These are phyloP conservation scores for Tromatobia lineatoria DNA, from an alignment of 2,888 invertebrate species.

Conservation along the genomic window DNA sequence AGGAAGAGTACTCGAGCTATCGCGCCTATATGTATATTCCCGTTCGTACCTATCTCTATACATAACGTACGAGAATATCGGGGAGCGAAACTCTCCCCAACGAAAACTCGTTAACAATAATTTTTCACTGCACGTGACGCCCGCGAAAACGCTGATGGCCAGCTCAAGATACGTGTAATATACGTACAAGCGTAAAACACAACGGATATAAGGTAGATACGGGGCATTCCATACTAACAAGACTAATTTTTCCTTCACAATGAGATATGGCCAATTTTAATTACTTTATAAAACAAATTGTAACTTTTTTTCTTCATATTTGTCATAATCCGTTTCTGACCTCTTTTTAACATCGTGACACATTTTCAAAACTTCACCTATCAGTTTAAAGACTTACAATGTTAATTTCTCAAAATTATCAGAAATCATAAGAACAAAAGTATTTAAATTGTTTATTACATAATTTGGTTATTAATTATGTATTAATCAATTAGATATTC, in stretches of 20 bases:
- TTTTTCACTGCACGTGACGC: conserved; percentile 42
- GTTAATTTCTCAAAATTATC: not conserved
- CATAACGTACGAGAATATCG: conserved; percentile 5
- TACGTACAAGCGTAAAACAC: conserved; percentile 19
- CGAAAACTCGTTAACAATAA: conserved; percentile 53
- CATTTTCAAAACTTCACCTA: not conserved
- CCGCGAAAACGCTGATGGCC: conserved; percentile 47
- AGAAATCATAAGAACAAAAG: not conserved
- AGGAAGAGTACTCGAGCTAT: conserved; percentile 12
- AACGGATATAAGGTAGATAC: conserved; percentile 19
- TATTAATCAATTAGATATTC: too few relatives aligned
- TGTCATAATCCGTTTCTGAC: not conserved
- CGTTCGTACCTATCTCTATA: not conserved
- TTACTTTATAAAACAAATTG: not conserved
- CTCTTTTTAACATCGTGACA: not conserved
- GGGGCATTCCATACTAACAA: not conserved
- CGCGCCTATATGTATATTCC: not conserved
- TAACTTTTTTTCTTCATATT: not conserved
- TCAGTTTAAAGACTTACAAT: not conserved
- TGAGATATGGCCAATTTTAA: not conserved
- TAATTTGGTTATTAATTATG: too few relatives aligned
- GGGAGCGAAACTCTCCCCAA: conserved; percentile 13
- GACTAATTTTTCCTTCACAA: not conserved
- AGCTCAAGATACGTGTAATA: conserved; percentile 32
- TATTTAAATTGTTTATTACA: too few relatives aligned